Evolutionary conservation across 2,888 invertebrate genomes (phyloP).

Genomic region (Exocentrus adspersus): DNA sequence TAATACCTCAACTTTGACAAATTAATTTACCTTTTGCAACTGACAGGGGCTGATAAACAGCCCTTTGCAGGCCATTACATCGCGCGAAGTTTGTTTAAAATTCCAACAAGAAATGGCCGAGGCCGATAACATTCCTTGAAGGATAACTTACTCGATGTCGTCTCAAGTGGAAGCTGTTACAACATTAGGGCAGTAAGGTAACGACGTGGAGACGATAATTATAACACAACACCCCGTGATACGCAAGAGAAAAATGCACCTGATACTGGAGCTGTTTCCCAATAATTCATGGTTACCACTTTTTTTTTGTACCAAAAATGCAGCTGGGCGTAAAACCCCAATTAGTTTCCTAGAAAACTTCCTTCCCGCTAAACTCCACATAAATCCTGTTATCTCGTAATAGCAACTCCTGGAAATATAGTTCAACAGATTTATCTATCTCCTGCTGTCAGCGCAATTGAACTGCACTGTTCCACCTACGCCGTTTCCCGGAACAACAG

Average conservation of each 20-base stretch:
- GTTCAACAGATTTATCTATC: conserved; percentile 12
- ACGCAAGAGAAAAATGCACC: too few species aligned
- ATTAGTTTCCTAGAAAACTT: background rate
- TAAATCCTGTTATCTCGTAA: background rate
- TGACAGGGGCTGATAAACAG: background rate
- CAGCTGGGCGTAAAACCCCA: background rate
- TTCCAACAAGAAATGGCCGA: conserved; percentile 57
- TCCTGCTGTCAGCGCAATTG: conserved; percentile 5
- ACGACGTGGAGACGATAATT: too few species aligned
- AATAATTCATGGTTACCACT: too few species aligned
- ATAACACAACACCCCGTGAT: too few species aligned
- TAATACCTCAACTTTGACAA: background rate
- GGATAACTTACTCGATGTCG: background rate
- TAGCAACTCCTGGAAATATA: conserved; percentile 1
- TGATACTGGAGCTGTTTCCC: too few species aligned
- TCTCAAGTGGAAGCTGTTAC: too few species aligned
- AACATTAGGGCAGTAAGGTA: background rate
- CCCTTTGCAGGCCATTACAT: conserved; percentile 52
- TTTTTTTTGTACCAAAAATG: too few species aligned
- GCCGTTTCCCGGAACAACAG: conserved; percentile 2
- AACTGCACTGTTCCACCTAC: conserved; percentile 6
- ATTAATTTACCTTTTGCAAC: background rate
- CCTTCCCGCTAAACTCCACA: background rate
- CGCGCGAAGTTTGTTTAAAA: conserved; percentile 47
- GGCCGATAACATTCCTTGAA: conserved; percentile 59